Evolutionary conservation across 2,113 vertebrate species (phyloP), one percentile per base, ranked within the genome.

Genomic region (Cyphomyrus plagiostoma): DNA sequence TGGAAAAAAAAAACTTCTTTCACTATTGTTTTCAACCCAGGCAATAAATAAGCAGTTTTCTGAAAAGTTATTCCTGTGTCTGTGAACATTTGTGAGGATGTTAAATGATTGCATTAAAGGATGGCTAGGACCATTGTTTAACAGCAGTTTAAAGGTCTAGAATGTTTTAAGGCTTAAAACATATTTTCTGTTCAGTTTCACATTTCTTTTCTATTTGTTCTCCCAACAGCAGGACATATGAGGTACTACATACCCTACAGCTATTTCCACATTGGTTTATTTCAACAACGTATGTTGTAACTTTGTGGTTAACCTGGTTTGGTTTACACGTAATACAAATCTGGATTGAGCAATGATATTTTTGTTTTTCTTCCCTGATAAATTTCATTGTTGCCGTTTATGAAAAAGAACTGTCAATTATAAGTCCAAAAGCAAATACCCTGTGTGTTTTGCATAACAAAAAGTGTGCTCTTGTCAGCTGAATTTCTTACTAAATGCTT

Each of bases 31-130:
- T 86, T 42, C 48, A 26, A 48, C 42, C 74, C 48, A 86, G 83
- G 45, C 83, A 86, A 86, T 86, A 86, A 86, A 86, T 26, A 26
- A 86, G 21, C 48, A 86, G 21, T 48, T 86, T 86, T 86, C 45
- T 48, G 45, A 86, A 50, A 86, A 86, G 11, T 4, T 49, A 26
- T 48, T 26, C 4, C 4, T 50, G 83, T n/a, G 62, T 70, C n/a
- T 70, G 23, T 70, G 23, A 70, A 26, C 8, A 1, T 26, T 70
- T 70, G 30, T 30, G n/a, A 70, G 62, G 62, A 70, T 66, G n/a
- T 30, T 66, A 26, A 66, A 26, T 70, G 3, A 70, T 70, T 70
- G n/a, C 11, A 30, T 13, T 70, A 70, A 30, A 70, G n/a, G 62
- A 66, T 26, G n/a, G 62, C 3, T 26, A 26, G 8, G n/a, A 26